Base-by-base conservation (phyloP, 1,140 invertebrate species). In the Monomorium pharaonis region DNA sequence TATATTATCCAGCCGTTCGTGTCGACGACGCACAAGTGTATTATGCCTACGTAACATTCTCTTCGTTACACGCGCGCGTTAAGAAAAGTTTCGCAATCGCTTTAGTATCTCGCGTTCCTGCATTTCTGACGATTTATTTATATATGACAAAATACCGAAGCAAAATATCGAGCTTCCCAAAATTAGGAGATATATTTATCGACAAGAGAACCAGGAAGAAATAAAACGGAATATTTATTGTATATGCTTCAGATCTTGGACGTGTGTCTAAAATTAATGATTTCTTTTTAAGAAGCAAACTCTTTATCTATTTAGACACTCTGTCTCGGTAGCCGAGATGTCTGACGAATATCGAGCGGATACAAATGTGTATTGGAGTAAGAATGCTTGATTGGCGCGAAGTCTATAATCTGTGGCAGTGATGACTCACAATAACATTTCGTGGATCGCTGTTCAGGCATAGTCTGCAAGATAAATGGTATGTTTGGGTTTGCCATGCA, bases 341-440 rank as follows among this genome's bases (percentile, higher is more conserved):
- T 70, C 49, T 56, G 63, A 65, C 76, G 27, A 81, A 56, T 81
- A 44, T 72, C 16, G 30, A 80, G 30, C 62, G 44, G 18, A 54
- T 49, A 56, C 49, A 78, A 65, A 65, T 56, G 33, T 47, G 49
- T 27, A 58, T 70, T 58, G 37, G 21, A 70, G 62, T 16, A 5
- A 30, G 18, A 77, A 84, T 27, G 74, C 21, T 65, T 65, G 74
- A 85, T 85, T 80, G 75, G 74, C 72, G 54, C 27, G 33, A 47
- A 54, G 83, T 78, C 47, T 54, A 14, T 49, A 78, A 85, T 78
- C 24, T 54, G 33, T 51, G 60, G 47, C 60, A 24, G 74, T 16
- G 60, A 77, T 85, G 74, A 80, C 24, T 77, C 58, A 63, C 30
- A 84, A 56, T 81, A 81, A 81, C 42, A 84, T 84, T 63, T 74